A percentile compares a stretch with the other conserved stretches of the same genome.
Evolutionary conservation across 2,888 invertebrate genomes (phyloP).

Genomic region (Dorcus parallelipipedus): DNA sequence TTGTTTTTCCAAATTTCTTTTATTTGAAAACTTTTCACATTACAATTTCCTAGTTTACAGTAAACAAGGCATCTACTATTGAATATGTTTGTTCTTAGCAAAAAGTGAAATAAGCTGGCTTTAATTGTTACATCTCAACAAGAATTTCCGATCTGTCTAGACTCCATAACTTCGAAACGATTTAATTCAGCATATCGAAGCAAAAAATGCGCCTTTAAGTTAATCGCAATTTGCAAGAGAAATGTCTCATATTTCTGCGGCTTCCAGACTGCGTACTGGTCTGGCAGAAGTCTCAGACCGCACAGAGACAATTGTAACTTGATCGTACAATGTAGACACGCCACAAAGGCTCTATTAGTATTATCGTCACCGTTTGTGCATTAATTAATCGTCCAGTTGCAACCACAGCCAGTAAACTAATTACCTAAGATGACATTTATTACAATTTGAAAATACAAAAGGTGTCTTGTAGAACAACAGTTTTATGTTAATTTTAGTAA

Average conservation of each 20-base stretch:
- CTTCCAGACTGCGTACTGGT: slow-evolving; percentile 16
- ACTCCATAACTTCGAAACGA: slow-evolving; percentile 32
- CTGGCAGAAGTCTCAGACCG: slow-evolving; percentile 29
- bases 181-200: slow-evolving; percentile 31
- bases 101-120: neutral
- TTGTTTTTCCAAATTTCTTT: neutral
- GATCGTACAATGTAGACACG: slow-evolving; percentile 32
- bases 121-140: slow-evolving; percentile 25
- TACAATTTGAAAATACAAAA: neutral
- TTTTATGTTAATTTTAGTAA: no score
- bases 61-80: no score
- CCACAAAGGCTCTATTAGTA: slow-evolving; percentile 36
- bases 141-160: slow-evolving; percentile 33
- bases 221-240: slow-evolving; percentile 38
- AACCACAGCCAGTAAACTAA: slow-evolving; percentile 1
- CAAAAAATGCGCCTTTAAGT: slow-evolving; percentile 31
- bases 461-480: no score
- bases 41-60: neutral
- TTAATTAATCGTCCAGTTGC: slow-evolving; percentile 36
- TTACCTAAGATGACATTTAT: neutral
- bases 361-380: slow-evolving; percentile 36
- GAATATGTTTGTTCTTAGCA: no score
- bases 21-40: neutral
- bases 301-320: slow-evolving; percentile 33
- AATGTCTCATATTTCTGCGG: slow-evolving; percentile 33